Percentiles rank a stretch among this genome's conserved stretches.
These are phyloP conservation scores for Acridotheres tristis DNA, from an alignment of 2,797 vertebrate genomes.

Conservation along the genomic window DNA sequence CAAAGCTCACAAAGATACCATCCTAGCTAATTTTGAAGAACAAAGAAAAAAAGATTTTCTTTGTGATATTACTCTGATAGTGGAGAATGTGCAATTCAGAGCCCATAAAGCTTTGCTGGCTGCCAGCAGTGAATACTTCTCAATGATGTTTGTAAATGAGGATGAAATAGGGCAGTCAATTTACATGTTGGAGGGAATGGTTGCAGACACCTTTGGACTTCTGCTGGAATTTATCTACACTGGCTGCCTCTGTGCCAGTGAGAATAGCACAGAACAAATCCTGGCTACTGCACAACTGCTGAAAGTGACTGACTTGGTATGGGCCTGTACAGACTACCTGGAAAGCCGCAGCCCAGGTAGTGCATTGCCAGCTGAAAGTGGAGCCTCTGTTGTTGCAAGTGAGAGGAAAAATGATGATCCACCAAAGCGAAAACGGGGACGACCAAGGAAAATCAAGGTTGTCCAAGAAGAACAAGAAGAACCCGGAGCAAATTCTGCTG, in stretches of 20 bases:
- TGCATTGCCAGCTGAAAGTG: neutral
- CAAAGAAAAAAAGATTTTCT: slow-evolving; percentile 88
- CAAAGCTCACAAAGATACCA: slow-evolving; percentile 83
- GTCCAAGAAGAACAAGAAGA: slow-evolving; percentile 39
- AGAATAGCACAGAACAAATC: slow-evolving; percentile 82
- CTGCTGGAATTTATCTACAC: slow-evolving; percentile 96
- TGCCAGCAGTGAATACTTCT: slow-evolving; percentile 95
- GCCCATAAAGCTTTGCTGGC: slow-evolving; percentile 94
- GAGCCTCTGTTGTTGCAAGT: slow-evolving; percentile 14
- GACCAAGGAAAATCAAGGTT: slow-evolving; percentile 81
- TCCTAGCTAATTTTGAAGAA: slow-evolving; percentile 86
- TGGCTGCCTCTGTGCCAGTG: slow-evolving; percentile 83
- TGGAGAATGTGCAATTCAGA: slow-evolving; percentile 89
- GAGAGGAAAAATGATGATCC: slow-evolving; percentile 55
- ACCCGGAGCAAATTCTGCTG: neutral
- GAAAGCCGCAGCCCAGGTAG: slow-evolving; percentile 4
- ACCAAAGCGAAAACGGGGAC: slow-evolving; percentile 86
- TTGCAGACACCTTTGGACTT: slow-evolving; percentile 81
- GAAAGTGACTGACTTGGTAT: slow-evolving; percentile 86
- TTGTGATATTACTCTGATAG: slow-evolving; percentile 93
- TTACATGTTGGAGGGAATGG: slow-evolving; percentile 86
- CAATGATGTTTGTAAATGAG: slow-evolving; percentile 88
- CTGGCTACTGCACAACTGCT: slow-evolving; percentile 86
- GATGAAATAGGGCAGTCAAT: slow-evolving; percentile 79
- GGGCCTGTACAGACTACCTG: slow-evolving; percentile 80